Base-by-base conservation (phyloP, 2,888 invertebrate genomes). In the Cyrtodaria siliqua region DNA sequence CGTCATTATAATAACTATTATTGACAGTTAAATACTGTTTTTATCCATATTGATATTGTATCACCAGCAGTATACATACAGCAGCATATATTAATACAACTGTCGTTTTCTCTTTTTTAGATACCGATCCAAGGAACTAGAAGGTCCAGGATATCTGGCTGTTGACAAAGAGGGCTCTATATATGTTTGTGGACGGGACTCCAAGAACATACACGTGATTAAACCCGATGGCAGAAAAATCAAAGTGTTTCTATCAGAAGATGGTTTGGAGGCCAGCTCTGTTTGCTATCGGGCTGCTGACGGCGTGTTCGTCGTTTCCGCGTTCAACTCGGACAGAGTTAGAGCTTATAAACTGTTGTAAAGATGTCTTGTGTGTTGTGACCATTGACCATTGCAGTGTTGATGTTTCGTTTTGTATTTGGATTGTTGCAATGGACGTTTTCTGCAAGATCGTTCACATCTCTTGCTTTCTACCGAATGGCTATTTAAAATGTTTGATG, bases 81-180 rank as follows among this genome's bases (percentile, higher is more conserved):
- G 29, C 56, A 29, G 29, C 56, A 23, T 8, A 23, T 44, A 42
- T 33, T 56, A 56, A 8, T 27, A 33, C 56, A 29, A 56, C 56
- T 56, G n/a, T n/a, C n/a, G n/a, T 38, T 16, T 12, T 38, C 40
- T 38, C 40, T 18, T 0, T 40, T 72, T 18, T 56, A 73, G 78
- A 29, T 79, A 79, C 44, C 67, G 62, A 0, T 59, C 62, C 9
- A 62, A 61, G 12, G 63, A 61, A 0, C 55, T 79, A 18, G 62
- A 73, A 16, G 67, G 57, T 2, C 73, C 73, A 3, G 73, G 73
- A 3, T 70, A 70, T 62, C 61, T 79, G 9, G 44, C 59, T 9
- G 66, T 79, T 1, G 78, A 79, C 55, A 70, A 74, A 33, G 78
- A 79, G 16, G 78, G 73, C 6, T 44, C 57, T 29, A 49, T 79